A percentile compares a stretch with the other conserved stretches of the same genome.
Conservation (phyloP, 2,797 vertebrate species). For the Podarcis lilfordi region DNA sequence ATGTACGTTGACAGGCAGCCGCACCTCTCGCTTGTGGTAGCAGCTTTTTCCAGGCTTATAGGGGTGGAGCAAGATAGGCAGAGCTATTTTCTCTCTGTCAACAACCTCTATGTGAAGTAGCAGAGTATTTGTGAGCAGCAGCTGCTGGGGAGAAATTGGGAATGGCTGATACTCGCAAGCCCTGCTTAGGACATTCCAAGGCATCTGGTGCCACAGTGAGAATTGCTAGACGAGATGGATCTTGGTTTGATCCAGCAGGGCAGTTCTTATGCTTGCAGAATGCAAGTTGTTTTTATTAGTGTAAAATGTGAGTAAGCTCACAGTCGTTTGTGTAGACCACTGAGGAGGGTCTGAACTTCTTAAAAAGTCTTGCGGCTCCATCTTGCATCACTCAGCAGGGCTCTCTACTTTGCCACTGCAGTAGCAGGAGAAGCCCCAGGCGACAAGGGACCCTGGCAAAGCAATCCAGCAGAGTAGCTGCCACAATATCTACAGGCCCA, state of each 20-base stretch:
- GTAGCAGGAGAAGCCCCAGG: neutral
- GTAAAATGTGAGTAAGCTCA: neutral
- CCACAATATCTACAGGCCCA: too few relatives aligned
- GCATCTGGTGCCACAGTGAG: neutral
- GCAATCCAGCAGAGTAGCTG: too few relatives aligned
- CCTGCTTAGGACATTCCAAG: neutral
- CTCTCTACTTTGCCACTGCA: neutral
- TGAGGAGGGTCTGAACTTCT: too few relatives aligned
- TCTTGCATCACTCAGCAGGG: neutral
- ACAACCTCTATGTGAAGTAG: neutral
- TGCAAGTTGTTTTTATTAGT: neutral
- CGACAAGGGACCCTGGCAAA: neutral
- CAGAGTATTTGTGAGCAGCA: neutral
- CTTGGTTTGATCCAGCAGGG: neutral
- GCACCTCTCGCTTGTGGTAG: too few relatives aligned
- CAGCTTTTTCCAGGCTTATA: too few relatives aligned
- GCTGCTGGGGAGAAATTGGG: neutral
- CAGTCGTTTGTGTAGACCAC: neutral
- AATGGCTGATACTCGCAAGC: neutral
- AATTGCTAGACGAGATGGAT: neutral
- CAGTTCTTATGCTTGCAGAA: neutral
- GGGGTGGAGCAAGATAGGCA: too few relatives aligned
- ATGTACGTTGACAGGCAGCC: too few relatives aligned
- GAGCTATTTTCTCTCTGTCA: too few relatives aligned
- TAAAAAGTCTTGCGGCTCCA: neutral